Conservation (phyloP, 2,797 vertebrate genomes). For the Ibycter americanus region DNA sequence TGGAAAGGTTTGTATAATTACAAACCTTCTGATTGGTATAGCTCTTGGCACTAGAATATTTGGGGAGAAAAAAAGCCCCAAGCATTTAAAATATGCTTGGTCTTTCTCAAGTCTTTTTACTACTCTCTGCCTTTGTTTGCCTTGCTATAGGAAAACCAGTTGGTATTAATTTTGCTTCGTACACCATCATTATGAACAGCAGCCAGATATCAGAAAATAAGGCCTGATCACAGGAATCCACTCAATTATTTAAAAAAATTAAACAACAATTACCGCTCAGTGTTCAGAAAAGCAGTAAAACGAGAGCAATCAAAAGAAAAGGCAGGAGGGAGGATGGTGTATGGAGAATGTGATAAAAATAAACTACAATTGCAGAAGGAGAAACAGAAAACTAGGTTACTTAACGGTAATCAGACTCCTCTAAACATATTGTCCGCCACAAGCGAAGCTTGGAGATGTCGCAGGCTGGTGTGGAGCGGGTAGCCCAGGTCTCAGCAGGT, state of each 20-base stretch:
- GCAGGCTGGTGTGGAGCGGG: accelerated
- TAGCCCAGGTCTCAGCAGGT: not conserved
- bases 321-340: constrained; percentile 38
- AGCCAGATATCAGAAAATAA: constrained; percentile 64
- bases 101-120: constrained; percentile 56
- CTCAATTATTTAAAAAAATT: constrained; percentile 15
- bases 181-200: constrained; percentile 50
- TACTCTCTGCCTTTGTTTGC: constrained; percentile 65
- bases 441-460: not conserved
- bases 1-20: not conserved
- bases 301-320: constrained; percentile 44
- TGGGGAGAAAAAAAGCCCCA: not conserved
- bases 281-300: not conserved
- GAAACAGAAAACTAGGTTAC: constrained; percentile 29
- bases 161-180: constrained; percentile 65
- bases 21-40: constrained; percentile 13
- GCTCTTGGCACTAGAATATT: constrained; percentile 53
- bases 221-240: constrained; percentile 51
- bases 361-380: not conserved
- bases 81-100: not conserved
- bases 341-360: not conserved
- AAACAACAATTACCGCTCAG: not conserved
- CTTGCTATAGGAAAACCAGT: constrained; percentile 70
- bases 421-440: not conserved
- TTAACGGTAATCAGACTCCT: not conserved